Percentiles rank a stretch among this genome's conserved stretches.
Evolutionary conservation across 2,797 vertebrate genomes (phyloP).

Genomic region (Decapterus maruadsi): DNA sequence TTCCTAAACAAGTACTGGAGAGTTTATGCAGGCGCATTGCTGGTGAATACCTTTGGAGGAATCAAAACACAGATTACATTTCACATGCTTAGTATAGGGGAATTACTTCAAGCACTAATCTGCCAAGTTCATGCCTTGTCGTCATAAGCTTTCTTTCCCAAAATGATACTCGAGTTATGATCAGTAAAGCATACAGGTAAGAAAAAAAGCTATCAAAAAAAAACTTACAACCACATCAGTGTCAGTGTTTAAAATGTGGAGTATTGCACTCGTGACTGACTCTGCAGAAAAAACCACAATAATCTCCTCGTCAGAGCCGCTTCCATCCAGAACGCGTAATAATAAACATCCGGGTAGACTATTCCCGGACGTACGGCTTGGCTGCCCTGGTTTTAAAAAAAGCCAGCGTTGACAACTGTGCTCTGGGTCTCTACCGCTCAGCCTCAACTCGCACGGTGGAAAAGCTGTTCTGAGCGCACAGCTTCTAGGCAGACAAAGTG

Average conservation of each 20-base stretch:
- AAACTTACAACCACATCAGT: conserved; percentile 55
- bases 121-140: conserved; percentile 80
- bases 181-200: conserved; percentile 55
- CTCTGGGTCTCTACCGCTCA: conserved; percentile 53
- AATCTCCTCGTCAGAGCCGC: conserved; percentile 50
- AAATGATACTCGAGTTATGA: conserved; percentile 58
- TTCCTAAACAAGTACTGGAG: conserved; percentile 74
- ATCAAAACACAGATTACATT: conserved; percentile 83
- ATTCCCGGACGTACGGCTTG: conserved; percentile 36
- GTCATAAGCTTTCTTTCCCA: conserved; percentile 64
- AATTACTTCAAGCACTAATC: conserved; percentile 81
- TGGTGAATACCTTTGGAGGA: conserved; percentile 87
- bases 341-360: conserved; percentile 45
- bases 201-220: conserved; percentile 35
- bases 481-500: conserved; percentile 61
- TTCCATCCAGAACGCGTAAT: conserved; percentile 31
- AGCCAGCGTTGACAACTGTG: conserved; percentile 54
- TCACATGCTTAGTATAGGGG: conserved; percentile 80
- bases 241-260: conserved; percentile 60
- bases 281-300: conserved; percentile 57
- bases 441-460: conserved; percentile 38
- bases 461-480: conserved; percentile 42
- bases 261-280: conserved; percentile 62
- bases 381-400: conserved; percentile 44
- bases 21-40: conserved; percentile 87